Evolutionary conservation across 2,113 vertebrate genomes (phyloP).

Genomic region (Uropsilus gracilis): DNA sequence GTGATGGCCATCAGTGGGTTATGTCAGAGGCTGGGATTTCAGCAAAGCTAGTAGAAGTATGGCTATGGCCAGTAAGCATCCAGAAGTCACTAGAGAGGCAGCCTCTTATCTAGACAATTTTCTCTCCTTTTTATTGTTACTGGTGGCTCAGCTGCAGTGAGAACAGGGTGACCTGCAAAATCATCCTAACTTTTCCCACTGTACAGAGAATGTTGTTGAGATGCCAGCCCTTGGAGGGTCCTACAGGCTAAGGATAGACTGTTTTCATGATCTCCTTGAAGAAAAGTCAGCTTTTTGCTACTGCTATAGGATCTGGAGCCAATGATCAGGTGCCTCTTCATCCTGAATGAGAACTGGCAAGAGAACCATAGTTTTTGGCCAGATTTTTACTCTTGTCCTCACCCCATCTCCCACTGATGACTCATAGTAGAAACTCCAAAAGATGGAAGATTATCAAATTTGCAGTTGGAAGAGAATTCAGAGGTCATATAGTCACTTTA

Average conservation of each 20-base stretch:
- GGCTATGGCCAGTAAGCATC: neutral
- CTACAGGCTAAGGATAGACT: neutral
- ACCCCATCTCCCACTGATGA: neutral
- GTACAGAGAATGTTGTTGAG: neutral
- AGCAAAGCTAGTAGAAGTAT: no score
- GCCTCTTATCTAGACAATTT: neutral
- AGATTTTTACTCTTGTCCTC: conserved; percentile 8
- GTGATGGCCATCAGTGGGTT: neutral
- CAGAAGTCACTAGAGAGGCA: neutral
- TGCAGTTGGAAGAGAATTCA: conserved; percentile 47
- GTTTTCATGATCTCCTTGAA: neutral
- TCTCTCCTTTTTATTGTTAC: neutral
- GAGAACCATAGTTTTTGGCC: neutral
- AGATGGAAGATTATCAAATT: conserved; percentile 45
- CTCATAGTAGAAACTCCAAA: neutral
- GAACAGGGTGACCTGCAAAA: neutral
- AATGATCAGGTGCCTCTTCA: neutral
- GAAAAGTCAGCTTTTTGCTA: neutral
- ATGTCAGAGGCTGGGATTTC: neutral
- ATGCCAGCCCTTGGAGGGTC: neutral
- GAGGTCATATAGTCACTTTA: conserved; percentile 8
- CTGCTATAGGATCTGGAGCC: neutral
- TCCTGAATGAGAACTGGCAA: neutral
- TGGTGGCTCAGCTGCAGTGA: conserved; percentile 1
- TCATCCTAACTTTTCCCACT: neutral